Conservation (phyloP, 2,113 vertebrate genomes). For the Otus sunia region DNA sequence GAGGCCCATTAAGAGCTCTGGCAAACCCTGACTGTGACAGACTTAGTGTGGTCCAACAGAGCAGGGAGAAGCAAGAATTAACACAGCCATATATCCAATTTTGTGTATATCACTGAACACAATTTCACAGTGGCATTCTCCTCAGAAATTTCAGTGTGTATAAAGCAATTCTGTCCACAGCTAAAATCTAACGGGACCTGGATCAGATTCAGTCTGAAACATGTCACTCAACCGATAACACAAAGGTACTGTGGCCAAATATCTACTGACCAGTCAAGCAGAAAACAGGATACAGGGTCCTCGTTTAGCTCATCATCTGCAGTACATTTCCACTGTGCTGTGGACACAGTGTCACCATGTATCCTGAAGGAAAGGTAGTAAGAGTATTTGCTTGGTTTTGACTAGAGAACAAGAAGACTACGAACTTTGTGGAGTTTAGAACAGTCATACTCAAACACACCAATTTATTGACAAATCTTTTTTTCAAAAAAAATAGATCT, state of each 20-base stretch:
- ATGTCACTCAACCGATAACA: rapidly evolving
- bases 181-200: rapidly evolving
- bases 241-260: not conserved
- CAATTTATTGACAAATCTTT: not conserved
- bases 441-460: not conserved
- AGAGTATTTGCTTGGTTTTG: not conserved
- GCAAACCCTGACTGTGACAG: not conserved
- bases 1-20: not conserved
- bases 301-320: not conserved
- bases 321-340: not conserved
- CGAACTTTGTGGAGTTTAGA: not conserved
- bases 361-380: not conserved
- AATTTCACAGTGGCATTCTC: not conserved
- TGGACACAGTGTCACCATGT: rapidly evolving
- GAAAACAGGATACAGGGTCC: not conserved
- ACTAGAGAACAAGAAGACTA: not conserved
- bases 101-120: not conserved
- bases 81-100: not conserved
- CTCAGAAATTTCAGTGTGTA: not conserved
- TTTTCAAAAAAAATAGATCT: not conserved
- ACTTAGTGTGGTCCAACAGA: not conserved
- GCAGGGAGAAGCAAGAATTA: not conserved
- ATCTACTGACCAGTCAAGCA: not conserved
- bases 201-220: not conserved
- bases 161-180: not conserved